Base-by-base conservation (phyloP, 1,140 invertebrate genomes). In the Drosophila malerkotliana region DNA sequence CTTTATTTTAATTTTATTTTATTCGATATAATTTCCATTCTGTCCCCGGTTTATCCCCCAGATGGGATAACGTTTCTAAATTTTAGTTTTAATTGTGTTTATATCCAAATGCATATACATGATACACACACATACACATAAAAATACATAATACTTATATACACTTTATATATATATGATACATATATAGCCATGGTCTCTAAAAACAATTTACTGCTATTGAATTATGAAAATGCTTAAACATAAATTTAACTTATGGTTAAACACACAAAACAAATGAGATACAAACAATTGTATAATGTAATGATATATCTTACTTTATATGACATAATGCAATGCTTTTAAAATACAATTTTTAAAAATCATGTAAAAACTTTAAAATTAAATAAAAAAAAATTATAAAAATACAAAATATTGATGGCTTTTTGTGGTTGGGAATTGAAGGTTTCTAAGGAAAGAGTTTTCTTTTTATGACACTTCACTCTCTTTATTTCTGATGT, bases 291-390 rank as follows among this genome's bases (percentile, higher is more conserved):
- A 77, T 85, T 85, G 82, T 87, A 82, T 87, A 87, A 75, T 87
- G 82, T 87, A 85, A 85, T 78, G 73, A 85, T 87, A 85, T 77
- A 82, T 87, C 74, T 71, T 85, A 87, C 82, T 76, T 87, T 85
- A 82, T 87, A 87, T 87, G 77, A 85, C 76, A 73, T 81, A 85
- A 87, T 85, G 78, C 82, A 77, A 85, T 85, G 82, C 82, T 85
- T 85, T 85, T 85, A 85, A 85, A 85, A 87, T 87, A 87, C 83
- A 85, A 82, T 82, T 87, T 85, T 85, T 85, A 82, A 87, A 85
- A 85, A 87, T 87, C 74, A 87, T 85, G 78, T 84, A 78, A 82
- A 85, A 85, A 82, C 74, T 72, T 75, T 72, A 87, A 87, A 85
- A 81, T 87, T 87, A 82, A 85, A 85, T 87, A 79, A 75, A 82